phyloP scores from a whole-genome alignment of 2,113 vertebrate species.

The Atherinomorus stipes region DNA sequence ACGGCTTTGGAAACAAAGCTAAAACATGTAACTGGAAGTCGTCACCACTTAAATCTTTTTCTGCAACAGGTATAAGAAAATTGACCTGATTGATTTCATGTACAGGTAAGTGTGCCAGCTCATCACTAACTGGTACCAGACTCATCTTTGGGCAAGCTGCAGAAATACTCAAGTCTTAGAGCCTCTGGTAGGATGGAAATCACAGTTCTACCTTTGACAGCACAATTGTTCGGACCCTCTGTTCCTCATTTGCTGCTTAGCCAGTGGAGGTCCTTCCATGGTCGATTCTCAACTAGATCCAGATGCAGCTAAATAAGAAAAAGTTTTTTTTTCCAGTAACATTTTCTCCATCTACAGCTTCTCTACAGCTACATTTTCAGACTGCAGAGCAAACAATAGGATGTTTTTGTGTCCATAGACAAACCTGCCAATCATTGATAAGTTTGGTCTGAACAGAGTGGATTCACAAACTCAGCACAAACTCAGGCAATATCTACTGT shows the following conservation, averaged over 20 bases:
- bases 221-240: constrained; percentile 89
- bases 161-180: constrained; percentile 68
- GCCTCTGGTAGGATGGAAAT: constrained; percentile 79
- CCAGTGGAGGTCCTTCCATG: constrained; percentile 83
- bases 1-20: constrained; percentile 53
- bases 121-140: constrained; percentile 83
- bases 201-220: constrained; percentile 88
- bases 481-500: constrained; percentile 64
- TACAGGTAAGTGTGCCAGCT: constrained; percentile 80
- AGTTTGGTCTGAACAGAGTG: constrained; percentile 63
- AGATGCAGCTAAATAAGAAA: constrained; percentile 85
- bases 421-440: constrained; percentile 81
- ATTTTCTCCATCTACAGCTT: constrained; percentile 84
- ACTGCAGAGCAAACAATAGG: constrained; percentile 83
- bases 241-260: constrained; percentile 91
- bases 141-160: constrained; percentile 79
- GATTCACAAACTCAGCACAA: constrained; percentile 81
- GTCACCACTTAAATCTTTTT: constrained; percentile 79
- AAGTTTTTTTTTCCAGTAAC: constrained; percentile 73
- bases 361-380: constrained; percentile 80
- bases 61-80: constrained; percentile 80
- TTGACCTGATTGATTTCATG: constrained; percentile 87
- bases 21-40: constrained; percentile 78
- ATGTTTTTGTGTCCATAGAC: constrained; percentile 82
- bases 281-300: constrained; percentile 89